Evolutionary conservation across 2,888 invertebrate species (phyloP), one percentile per base, ranked within the genome.

Genomic region (Cancer borealis): DNA sequence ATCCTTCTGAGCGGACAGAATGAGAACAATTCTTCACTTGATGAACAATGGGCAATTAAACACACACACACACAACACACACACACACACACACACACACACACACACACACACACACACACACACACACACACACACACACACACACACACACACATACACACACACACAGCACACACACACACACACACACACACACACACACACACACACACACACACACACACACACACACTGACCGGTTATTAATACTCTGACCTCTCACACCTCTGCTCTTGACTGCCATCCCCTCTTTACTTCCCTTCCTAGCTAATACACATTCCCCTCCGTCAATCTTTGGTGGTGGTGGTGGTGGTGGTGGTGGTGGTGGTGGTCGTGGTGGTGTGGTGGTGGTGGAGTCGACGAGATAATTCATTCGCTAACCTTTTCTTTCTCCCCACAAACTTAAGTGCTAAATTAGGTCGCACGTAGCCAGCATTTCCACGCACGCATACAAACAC

Each of bases 221-320:
- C 66, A 66, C 66, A 66, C 66, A 66, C 66, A 66, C 66, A 66
- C 66, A 66, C 66, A 66, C 66, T n/a, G n/a, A 66, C 66, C 54
- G 14, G 54, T 54, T 54, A 54, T 54, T 54, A 54, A 66, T 21
- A 66, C 66, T 17, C n/a, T 66, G 66, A 66, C 66, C 66, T 66
- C 66, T 66, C 66, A 66, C 66, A 66, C 21, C 6, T 17, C 66
- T n/a, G 66, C 6, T 66, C 21, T 66, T 66, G 6, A 54, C 66
- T 66, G 6, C 21, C 66, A 66, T 66, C 66, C 66, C 66, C 21
- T 66, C 66, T n/a, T 6, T 3, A 2, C 66, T n/a, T n/a, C n/a
- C 66, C n/a, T 66, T 66, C n/a, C 66, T n/a, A 0, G 66, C n/a
- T 66, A 3, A 66, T n/a, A n/a, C 66, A 21, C 66, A 66, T n/a